These are phyloP conservation scores for Sesia apiformis DNA, from an alignment of 2,888 invertebrate genomes.

Conservation along the genomic window DNA sequence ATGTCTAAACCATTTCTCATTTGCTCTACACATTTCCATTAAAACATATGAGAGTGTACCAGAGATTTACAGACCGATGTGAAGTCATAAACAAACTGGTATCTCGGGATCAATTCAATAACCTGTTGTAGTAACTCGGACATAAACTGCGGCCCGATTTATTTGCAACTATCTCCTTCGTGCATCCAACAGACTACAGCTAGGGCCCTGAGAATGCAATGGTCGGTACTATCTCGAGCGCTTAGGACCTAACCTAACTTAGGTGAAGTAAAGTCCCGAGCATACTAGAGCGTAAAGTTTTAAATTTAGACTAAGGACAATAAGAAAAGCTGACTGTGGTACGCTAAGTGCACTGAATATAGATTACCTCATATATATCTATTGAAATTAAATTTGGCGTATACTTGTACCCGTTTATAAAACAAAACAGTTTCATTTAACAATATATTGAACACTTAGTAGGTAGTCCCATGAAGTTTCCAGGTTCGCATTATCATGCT, in stretches of 20 bases:
- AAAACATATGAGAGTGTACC: neutral
- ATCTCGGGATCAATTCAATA: neutral
- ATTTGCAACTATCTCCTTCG: slow-evolving; percentile 41
- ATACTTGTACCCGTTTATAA: no score
- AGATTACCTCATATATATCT: no score
- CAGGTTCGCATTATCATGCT: no score
- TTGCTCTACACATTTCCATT: neutral
- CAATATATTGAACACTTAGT: no score
- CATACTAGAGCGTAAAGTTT: neutral
- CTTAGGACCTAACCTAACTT: no score
- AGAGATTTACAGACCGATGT: neutral
- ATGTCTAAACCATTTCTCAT: neutral
- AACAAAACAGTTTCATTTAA: no score
- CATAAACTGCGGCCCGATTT: slow-evolving; percentile 36
- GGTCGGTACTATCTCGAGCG: neutral
- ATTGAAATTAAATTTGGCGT: no score
- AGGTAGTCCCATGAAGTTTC: no score
- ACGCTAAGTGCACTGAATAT: no score
- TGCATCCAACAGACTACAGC: slow-evolving; percentile 32
- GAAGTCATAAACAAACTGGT: neutral
- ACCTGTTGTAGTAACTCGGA: neutral
- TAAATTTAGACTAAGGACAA: no score
- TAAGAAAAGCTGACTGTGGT: no score
- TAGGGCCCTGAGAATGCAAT: neutral
- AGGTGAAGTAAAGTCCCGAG: neutral